Evolutionary conservation across 2,888 invertebrate genomes (phyloP).

Genomic region (Parthenolecanium corni): DNA sequence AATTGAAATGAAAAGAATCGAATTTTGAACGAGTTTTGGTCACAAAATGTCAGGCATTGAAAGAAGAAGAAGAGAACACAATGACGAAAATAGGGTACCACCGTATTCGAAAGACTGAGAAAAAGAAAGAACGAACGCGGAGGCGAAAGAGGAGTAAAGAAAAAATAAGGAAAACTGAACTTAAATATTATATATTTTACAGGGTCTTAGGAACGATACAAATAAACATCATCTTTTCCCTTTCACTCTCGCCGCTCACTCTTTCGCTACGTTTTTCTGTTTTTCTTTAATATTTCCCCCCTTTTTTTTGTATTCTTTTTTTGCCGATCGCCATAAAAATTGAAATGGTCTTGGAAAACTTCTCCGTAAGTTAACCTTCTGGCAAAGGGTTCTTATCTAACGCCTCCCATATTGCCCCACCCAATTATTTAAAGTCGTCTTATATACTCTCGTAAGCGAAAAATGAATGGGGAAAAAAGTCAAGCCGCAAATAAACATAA

Average conservation of each 20-base stretch:
- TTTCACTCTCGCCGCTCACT: not conserved
- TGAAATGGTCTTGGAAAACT: slow-evolving; percentile 31
- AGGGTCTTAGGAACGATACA: slow-evolving; percentile 27
- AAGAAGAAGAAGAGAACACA: not conserved
- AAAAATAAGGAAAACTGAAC: slow-evolving; percentile 14
- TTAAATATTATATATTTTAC: slow-evolving; percentile 28
- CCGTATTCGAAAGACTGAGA: too few relatives aligned
- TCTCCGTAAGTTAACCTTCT: slow-evolving; percentile 31
- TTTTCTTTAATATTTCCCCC: not conserved
- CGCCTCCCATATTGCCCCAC: slow-evolving; percentile 35
- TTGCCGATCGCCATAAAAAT: slow-evolving; percentile 33
- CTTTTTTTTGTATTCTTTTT: not conserved
- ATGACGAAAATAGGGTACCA: not conserved
- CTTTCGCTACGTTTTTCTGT: not conserved
- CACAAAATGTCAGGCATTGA: not conserved
- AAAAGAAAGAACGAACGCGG: not conserved
- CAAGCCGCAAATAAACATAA: slow-evolving; percentile 34
- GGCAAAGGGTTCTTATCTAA: slow-evolving; percentile 32
- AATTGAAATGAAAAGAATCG: not conserved
- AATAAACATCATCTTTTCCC: slow-evolving; percentile 25
- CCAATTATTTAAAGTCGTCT: slow-evolving; percentile 27
- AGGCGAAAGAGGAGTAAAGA: not conserved
- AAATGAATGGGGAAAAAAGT: slow-evolving; percentile 23
- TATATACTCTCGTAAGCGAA: slow-evolving; percentile 31
- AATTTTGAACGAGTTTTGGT: too few relatives aligned